Percentiles rank a stretch among this genome's conserved stretches.
These are phyloP conservation scores for Unio pictorum DNA, from an alignment of 2,888 invertebrate species.

Conservation along the genomic window DNA sequence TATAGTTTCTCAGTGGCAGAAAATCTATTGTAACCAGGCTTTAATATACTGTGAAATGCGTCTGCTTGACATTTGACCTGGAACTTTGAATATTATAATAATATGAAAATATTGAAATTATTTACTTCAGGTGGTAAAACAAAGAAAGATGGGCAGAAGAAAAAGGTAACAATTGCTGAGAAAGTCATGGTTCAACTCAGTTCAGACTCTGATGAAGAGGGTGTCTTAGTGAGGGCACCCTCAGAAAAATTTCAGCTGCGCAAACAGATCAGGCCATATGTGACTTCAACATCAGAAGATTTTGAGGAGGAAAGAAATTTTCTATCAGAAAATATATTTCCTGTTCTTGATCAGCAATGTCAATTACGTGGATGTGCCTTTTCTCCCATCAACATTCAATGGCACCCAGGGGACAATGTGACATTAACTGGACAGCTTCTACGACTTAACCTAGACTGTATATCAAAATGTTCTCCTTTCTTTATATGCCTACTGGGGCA, in stretches of 20 bases:
- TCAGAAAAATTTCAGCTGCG: slow-evolving; percentile 47
- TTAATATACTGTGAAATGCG: too few relatives aligned
- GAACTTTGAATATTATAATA: too few relatives aligned
- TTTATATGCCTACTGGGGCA: slow-evolving; percentile 67
- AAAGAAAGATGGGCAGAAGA: too few relatives aligned
- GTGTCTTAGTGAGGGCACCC: slow-evolving; percentile 12
- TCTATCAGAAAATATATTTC: slow-evolving; percentile 55
- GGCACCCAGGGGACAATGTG: slow-evolving; percentile 50
- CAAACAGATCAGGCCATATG: slow-evolving; percentile 54
- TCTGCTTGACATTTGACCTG: too few relatives aligned
- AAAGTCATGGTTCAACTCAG: slow-evolving; percentile 17
- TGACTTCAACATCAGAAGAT: slow-evolving; percentile 59
- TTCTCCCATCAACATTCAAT: slow-evolving; percentile 61
- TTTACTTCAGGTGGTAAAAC: too few relatives aligned
- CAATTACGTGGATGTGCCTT: slow-evolving; percentile 57
- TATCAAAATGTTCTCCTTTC: slow-evolving; percentile 61
- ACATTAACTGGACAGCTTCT: slow-evolving; percentile 50
- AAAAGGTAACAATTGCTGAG: too few relatives aligned
- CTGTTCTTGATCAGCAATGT: slow-evolving; percentile 56
- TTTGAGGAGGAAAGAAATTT: slow-evolving; percentile 53
- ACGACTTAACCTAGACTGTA: slow-evolving; percentile 54
- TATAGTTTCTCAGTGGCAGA: too few relatives aligned
- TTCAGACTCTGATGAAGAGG: slow-evolving; percentile 33
- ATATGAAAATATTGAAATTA: too few relatives aligned
- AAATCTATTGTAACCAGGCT: too few relatives aligned